Base-by-base conservation (phyloP, 2,113 vertebrate genomes). In the Castor canadensis region DNA sequence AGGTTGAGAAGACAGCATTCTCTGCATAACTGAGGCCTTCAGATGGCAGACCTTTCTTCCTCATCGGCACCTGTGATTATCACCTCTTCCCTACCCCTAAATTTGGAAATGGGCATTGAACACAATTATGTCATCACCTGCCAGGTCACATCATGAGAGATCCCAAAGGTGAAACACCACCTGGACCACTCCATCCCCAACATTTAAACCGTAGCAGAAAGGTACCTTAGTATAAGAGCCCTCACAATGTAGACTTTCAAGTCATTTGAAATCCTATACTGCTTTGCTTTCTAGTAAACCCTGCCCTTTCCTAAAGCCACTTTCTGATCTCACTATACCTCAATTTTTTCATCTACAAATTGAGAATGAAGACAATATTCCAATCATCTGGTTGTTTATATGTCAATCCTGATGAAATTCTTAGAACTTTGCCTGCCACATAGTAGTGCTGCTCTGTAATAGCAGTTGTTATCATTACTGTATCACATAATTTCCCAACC, bases 301-400 rank as follows among this genome's bases (percentile, higher is more conserved):
- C 6, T n/a, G 17, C 9, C 6, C 3, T 32, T 54, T n/a, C 26
- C 12, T 62, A 35, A 49, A n/a, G 30, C 3, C 47, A 10, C 0
- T 79, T 77, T 90, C 69, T 5, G 1, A 58, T 28, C 22, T 64
- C 17, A 26, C 35, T 3, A 38, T 19, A 0, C 10, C 58, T 97
- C 26, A 45, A 17, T 40, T 32, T 93, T 95, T 52, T 79, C 9
- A 32, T 86, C 40, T 89, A 22, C 6, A 76, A 94, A 69, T 32
- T 86, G n/a, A 16, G 22, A 77, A 94, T 82, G 47, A 47, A 66
- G 77, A 28, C 10, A 92, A 9, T 13, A 60, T 12, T n/a, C 32
- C 72, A 20, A 40, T 43, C 16, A 11, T 84, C 58, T 60, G 24
- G 4, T 12, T 26, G 58, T 58, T 83, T 71, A 17, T 32, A 64